phyloP scores from a whole-genome alignment of 2,113 vertebrate genomes.

The Pogonocichla stellata region DNA sequence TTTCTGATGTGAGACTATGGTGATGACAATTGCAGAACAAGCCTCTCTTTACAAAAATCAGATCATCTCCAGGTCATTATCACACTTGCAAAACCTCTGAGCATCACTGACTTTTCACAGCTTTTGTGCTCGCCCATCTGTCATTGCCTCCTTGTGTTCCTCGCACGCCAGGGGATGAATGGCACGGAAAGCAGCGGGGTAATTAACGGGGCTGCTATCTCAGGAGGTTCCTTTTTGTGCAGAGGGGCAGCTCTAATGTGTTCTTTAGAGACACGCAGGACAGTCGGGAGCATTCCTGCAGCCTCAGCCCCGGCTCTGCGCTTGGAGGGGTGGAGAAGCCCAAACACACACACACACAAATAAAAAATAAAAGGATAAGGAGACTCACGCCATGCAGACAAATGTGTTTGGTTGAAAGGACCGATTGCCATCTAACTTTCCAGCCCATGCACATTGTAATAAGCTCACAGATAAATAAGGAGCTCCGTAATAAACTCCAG shows the following conservation, averaged over 20 bases:
- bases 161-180: neutral
- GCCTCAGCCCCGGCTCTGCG: no score
- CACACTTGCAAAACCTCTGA: neutral
- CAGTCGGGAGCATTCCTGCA: no score
- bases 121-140: slow-evolving; percentile 30
- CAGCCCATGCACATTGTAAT: no score
- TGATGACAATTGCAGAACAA: neutral
- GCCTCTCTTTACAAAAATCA: neutral
- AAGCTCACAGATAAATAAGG: no score
- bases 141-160: neutral
- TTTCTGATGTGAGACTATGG: neutral
- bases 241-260: neutral
- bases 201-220: neutral
- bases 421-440: no score
- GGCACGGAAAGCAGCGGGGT: neutral
- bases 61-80: slow-evolving; percentile 42
- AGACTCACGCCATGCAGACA: no score
- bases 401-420: no score
- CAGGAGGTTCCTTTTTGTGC: neutral
- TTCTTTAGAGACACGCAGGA: no score
- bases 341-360: no score
- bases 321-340: no score
- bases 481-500: no score
- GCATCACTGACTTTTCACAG: neutral
- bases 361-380: no score